Base-by-base conservation (phyloP, 2,888 invertebrate genomes). In the Gasteruption jaculator region DNA sequence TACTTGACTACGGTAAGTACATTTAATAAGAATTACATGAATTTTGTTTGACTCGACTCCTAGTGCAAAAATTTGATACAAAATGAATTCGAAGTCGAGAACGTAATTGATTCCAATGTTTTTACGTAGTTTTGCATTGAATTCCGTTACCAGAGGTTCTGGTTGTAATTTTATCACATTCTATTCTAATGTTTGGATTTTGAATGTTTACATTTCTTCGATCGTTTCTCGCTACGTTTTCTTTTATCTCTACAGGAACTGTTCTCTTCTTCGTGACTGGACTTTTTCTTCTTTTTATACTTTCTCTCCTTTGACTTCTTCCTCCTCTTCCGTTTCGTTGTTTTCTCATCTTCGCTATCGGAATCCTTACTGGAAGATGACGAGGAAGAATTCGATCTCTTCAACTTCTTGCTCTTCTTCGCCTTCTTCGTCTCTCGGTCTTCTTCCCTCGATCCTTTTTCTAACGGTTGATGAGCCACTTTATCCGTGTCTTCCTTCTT, bases 1-100 rank as follows among this genome's bases (percentile, higher is more conserved):
- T 94, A 91, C 70, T 74, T 97, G 38, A 89, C 91, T 5, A 88
- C 91, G 46, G 87, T 86, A 74, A 74, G 76, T 71, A 41, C 6
- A 11, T 19, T 48, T 15, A 25, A 19, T n/a, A n/a, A n/a, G n/a
- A n/a, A n/a, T n/a, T n/a, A n/a, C n/a, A n/a, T n/a, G n/a, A n/a
- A n/a, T n/a, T n/a, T n/a, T n/a, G n/a, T n/a, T n/a, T n/a, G n/a
- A n/a, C n/a, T n/a, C n/a, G n/a, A n/a, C n/a, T n/a, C n/a, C n/a
- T n/a, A n/a, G n/a, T n/a, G n/a, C n/a, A n/a, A n/a, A n/a, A n/a
- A n/a, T n/a, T n/a, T n/a, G n/a, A n/a, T n/a, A n/a, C n/a, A n/a
- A n/a, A n/a, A n/a, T n/a, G n/a, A n/a, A n/a, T n/a, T n/a, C n/a
- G n/a, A n/a, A n/a, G n/a, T n/a, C n/a, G n/a, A n/a, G n/a, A n/a